Evolutionary conservation across 2,888 invertebrate species (phyloP).

Genomic region (Trichogramma evanescens): DNA sequence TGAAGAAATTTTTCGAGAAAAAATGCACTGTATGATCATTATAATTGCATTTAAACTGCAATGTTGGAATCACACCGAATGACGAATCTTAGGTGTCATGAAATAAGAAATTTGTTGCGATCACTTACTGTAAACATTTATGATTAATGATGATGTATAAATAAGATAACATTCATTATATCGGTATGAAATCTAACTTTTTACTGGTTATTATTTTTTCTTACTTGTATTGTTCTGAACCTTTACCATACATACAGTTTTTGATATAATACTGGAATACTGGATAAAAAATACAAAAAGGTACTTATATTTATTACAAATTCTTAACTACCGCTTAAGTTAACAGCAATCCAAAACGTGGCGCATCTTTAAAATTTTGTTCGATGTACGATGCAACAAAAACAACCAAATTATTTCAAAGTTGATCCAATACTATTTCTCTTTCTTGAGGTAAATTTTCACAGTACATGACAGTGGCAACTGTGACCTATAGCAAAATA

Average conservation of each 20-base stretch:
- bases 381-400: too few species aligned
- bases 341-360: too few species aligned
- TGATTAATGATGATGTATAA: constrained; percentile 41
- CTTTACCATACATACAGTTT: constrained; percentile 1
- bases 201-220: constrained; percentile 38
- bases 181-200: constrained; percentile 45
- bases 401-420: too few species aligned
- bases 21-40: constrained; percentile 41
- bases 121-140: constrained; percentile 33
- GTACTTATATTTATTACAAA: too few species aligned
- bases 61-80: constrained; percentile 25
- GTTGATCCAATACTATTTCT: too few species aligned
- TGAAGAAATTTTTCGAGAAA: constrained; percentile 22
- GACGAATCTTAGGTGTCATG: constrained; percentile 27
- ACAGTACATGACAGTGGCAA: too few species aligned
- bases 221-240: constrained; percentile 36
- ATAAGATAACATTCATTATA: constrained; percentile 46
- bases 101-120: constrained; percentile 31
- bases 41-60: constrained; percentile 29
- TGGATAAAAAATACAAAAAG: too few species aligned
- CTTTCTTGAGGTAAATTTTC: too few species aligned
- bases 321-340: too few species aligned
- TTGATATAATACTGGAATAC: too few species aligned
- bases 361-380: too few species aligned
- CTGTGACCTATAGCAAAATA: too few species aligned